These are phyloP conservation scores for Saxidomus purpurata DNA, from an alignment of 1,140 invertebrate species.

Conservation along the genomic window DNA sequence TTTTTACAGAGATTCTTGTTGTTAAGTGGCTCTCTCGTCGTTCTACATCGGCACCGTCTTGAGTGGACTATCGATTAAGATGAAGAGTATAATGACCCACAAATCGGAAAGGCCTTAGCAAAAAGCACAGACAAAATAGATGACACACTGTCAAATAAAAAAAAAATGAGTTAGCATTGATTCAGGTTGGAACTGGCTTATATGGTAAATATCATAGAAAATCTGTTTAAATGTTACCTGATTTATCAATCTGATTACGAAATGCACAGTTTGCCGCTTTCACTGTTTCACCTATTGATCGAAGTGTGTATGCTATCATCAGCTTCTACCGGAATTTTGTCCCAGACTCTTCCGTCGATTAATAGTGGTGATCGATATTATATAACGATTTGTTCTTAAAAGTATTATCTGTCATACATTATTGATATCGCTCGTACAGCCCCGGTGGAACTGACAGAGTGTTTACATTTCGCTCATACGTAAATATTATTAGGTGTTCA, in stretches of 20 bases:
- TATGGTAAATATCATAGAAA: neutral
- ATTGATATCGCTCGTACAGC: no score
- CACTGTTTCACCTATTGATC: no score
- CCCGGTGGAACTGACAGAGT: no score
- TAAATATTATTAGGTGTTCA: no score
- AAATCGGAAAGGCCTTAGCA: neutral
- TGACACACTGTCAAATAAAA: constrained; percentile 4
- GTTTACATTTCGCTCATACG: no score
- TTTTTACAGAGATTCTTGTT: neutral
- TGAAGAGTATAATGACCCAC: neutral
- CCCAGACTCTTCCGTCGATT: no score
- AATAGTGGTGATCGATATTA: no score
- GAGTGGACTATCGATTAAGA: constrained; percentile 4
- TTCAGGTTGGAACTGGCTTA: neutral
- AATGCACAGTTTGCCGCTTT: no score
- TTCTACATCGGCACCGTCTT: neutral
- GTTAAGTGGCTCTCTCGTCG: neutral
- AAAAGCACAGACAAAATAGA: neutral
- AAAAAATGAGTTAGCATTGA: neutral
- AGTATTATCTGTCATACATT: neutral
- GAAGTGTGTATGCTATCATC: no score
- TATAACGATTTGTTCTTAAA: no score
- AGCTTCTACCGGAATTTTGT: no score
- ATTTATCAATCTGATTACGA: neutral
- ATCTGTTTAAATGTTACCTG: neutral